Evolutionary conservation across 2,888 invertebrate species (phyloP).

Genomic region (Netelia virgata): DNA sequence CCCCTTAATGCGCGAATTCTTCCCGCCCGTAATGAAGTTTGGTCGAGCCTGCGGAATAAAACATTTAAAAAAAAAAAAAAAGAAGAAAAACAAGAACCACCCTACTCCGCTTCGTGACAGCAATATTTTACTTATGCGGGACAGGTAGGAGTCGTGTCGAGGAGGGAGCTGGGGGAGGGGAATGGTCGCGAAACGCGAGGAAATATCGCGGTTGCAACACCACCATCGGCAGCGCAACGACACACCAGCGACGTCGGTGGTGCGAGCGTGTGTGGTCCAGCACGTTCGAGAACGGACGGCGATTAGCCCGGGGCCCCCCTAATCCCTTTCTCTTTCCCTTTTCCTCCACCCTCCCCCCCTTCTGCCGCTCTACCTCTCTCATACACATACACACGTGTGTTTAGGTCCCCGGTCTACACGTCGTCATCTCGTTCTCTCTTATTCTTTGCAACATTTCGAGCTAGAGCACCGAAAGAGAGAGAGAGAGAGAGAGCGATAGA

Average conservation of each 20-base stretch:
- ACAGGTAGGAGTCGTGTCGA: slow-evolving; percentile 12
- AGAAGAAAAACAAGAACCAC: neutral
- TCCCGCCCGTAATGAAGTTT: neutral
- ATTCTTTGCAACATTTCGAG: slow-evolving; percentile 40
- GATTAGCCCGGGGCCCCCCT: slow-evolving; percentile 81
- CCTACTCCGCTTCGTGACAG: slow-evolving; percentile 8
- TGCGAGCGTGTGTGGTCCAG: slow-evolving; percentile 80
- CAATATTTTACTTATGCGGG: neutral
- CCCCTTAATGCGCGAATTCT: too few species aligned
- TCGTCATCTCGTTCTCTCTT: slow-evolving; percentile 52
- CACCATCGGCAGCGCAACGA: neutral
- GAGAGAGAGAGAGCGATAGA: neutral
- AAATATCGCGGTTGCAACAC: slow-evolving; percentile 49
- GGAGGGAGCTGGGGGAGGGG: slow-evolving; percentile 53
- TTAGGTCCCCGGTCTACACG: slow-evolving; percentile 30
- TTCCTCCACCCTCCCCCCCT: neutral
- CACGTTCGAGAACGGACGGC: slow-evolving; percentile 80
- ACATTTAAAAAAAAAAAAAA: too few species aligned
- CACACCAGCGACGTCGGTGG: slow-evolving; percentile 63
- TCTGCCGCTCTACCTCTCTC: neutral
- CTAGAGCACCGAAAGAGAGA: neutral
- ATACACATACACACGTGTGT: neutral
- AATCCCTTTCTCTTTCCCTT: slow-evolving; percentile 62
- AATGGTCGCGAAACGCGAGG: slow-evolving; percentile 71
- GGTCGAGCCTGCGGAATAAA: neutral